phyloP scores from a whole-genome alignment of 2,113 vertebrate species.

The Lucifuga dentata region DNA sequence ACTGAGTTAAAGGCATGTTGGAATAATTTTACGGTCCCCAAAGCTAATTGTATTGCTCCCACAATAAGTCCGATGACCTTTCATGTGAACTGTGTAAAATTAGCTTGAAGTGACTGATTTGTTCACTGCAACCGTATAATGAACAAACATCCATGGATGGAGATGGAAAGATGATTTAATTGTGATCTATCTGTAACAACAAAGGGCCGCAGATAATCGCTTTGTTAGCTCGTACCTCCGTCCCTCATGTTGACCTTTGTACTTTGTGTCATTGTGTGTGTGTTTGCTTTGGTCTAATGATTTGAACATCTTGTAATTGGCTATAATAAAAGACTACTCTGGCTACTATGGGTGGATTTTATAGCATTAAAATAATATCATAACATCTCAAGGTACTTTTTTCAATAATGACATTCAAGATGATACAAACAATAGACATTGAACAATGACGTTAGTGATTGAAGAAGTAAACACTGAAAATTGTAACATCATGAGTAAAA shows the following conservation, averaged over 20 bases:
- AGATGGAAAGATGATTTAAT: constrained; percentile 36
- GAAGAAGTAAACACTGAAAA: too few species aligned
- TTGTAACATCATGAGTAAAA: too few species aligned
- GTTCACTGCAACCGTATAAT: constrained; percentile 27
- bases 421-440: too few species aligned
- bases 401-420: too few species aligned
- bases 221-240: constrained; percentile 5
- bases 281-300: constrained; percentile 7
- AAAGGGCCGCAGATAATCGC: not conserved
- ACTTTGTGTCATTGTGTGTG: constrained; percentile 8
- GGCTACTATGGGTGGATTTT: too few species aligned
- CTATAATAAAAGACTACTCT: too few species aligned
- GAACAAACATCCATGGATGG: constrained; percentile 25
- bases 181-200: constrained; percentile 34
- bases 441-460: too few species aligned
- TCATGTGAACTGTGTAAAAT: constrained; percentile 44
- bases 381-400: too few species aligned
- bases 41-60: constrained; percentile 38
- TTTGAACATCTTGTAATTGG: constrained; percentile 10
- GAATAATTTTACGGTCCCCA: constrained; percentile 16
- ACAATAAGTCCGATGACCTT: constrained; percentile 41
- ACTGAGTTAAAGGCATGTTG: constrained; percentile 9
- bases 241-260: constrained; percentile 29
- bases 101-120: constrained; percentile 45
- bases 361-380: too few species aligned